Evolutionary conservation across 2,113 vertebrate genomes (phyloP).

Genomic region (Oostethus manadensis): DNA sequence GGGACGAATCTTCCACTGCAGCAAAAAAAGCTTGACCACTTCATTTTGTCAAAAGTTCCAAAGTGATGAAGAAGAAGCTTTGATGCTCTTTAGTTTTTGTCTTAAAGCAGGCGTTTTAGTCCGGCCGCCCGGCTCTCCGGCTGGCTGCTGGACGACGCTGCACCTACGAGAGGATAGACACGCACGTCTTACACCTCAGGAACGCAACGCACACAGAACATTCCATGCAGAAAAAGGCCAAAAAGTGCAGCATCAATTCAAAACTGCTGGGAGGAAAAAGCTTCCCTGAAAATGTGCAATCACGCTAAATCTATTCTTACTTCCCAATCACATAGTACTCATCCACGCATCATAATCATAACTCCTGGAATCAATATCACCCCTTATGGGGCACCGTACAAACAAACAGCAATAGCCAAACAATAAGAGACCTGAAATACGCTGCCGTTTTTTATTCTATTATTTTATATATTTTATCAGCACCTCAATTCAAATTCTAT

Average conservation of each 20-base stretch:
- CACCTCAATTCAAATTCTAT: too few species aligned
- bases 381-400: too few species aligned
- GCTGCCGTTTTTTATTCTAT: too few species aligned
- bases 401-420: too few species aligned
- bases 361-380: too few species aligned
- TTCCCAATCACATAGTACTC: too few species aligned
- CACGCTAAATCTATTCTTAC: constrained; percentile 24
- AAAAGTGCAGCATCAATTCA: constrained; percentile 15
- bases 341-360: too few species aligned
- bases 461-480: too few species aligned
- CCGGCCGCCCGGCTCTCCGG: constrained; percentile 61
- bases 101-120: constrained; percentile 76
- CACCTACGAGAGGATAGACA: constrained; percentile 78
- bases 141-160: constrained; percentile 64
- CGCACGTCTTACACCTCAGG: constrained; percentile 68
- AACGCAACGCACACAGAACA: constrained; percentile 63
- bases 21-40: constrained; percentile 13
- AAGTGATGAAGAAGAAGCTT: constrained; percentile 27
- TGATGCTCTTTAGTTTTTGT: constrained; percentile 58
- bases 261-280: constrained; percentile 15
- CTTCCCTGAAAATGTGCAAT: constrained; percentile 27
- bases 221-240: constrained; percentile 41
- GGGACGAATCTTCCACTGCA: constrained; percentile 43
- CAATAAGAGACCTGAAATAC: too few species aligned
- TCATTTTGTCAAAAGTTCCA: constrained; percentile 8